These are phyloP conservation scores for Platypus cylindrus DNA, from an alignment of 2,888 invertebrate genomes.

Conservation along the genomic window DNA sequence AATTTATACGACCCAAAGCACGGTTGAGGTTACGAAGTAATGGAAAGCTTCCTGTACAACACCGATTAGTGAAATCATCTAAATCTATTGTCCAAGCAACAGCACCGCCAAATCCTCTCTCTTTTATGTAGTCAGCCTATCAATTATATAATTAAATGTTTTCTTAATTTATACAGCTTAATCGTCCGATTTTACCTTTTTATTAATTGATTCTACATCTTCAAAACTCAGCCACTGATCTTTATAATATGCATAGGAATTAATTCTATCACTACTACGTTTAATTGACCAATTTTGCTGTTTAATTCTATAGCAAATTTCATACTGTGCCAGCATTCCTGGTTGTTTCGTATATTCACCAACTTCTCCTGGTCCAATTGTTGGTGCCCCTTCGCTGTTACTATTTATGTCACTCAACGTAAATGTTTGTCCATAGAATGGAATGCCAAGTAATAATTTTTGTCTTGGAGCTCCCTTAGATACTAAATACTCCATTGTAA, in stretches of 20 bases:
- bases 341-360: slow-evolving; percentile 76
- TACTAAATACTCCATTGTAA: slow-evolving; percentile 64
- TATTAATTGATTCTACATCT: slow-evolving; percentile 60
- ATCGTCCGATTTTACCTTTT: slow-evolving; percentile 45
- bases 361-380: slow-evolving; percentile 62
- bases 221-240: slow-evolving; percentile 90
- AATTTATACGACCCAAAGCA: slow-evolving; percentile 50
- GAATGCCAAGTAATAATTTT: slow-evolving; percentile 69
- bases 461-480: slow-evolving; percentile 61
- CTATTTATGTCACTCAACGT: slow-evolving; percentile 42
- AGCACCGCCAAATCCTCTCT: slow-evolving; percentile 64
- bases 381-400: slow-evolving; percentile 46
- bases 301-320: slow-evolving; percentile 63
- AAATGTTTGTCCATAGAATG: slow-evolving; percentile 82
- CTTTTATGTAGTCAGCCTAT: slow-evolving; percentile 58
- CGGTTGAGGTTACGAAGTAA: slow-evolving; percentile 64
- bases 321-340: slow-evolving; percentile 79
- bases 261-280: slow-evolving; percentile 42
- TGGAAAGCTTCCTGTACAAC: slow-evolving; percentile 69
- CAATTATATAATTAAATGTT: not conserved
- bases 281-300: slow-evolving; percentile 55
- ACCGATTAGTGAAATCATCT: slow-evolving; percentile 76
- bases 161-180: not conserved
- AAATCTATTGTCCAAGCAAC: slow-evolving; percentile 81
- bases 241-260: slow-evolving; percentile 64